phyloP scores from a whole-genome alignment of 2,797 vertebrate species.

The Eurystomus glaucurus region DNA sequence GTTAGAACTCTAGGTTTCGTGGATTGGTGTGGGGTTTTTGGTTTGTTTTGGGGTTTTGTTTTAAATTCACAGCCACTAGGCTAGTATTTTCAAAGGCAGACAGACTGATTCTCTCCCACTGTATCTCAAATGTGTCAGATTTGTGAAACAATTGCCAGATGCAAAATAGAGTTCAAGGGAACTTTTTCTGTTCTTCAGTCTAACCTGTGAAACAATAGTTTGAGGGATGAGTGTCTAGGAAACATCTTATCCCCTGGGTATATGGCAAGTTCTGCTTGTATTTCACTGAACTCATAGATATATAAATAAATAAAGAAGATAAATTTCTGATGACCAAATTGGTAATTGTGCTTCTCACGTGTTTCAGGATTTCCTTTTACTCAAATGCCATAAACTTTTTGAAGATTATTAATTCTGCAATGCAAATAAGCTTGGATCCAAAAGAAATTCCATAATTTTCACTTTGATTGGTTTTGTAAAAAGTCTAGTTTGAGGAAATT shows the following conservation, averaged over 20 bases:
- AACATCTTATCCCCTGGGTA: not conserved
- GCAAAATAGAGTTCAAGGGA: not conserved
- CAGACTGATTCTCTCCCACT: not conserved
- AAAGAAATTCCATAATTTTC: not conserved
- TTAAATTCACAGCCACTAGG: not conserved
- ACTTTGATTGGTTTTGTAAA: not conserved
- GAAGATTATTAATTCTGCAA: not conserved
- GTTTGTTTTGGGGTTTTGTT: not conserved
- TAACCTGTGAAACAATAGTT: not conserved
- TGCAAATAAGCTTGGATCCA: not conserved
- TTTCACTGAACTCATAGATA: not conserved
- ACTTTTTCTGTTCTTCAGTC: not conserved
- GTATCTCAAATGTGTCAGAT: not conserved
- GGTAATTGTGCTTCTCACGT: not conserved
- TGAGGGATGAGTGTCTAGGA: not conserved
- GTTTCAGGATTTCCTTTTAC: not conserved
- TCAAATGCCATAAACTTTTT: not conserved
- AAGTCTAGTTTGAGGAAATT: conserved; percentile 12
- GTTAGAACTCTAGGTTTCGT: not conserved
- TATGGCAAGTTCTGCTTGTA: not conserved
- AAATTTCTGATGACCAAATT: not conserved
- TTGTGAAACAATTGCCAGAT: not conserved
- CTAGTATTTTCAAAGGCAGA: not conserved
- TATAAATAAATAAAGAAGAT: not conserved
- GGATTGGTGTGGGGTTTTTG: not conserved